Evolutionary conservation across 2,888 invertebrate species (phyloP).

Genomic region (Ennomos quercinarius): DNA sequence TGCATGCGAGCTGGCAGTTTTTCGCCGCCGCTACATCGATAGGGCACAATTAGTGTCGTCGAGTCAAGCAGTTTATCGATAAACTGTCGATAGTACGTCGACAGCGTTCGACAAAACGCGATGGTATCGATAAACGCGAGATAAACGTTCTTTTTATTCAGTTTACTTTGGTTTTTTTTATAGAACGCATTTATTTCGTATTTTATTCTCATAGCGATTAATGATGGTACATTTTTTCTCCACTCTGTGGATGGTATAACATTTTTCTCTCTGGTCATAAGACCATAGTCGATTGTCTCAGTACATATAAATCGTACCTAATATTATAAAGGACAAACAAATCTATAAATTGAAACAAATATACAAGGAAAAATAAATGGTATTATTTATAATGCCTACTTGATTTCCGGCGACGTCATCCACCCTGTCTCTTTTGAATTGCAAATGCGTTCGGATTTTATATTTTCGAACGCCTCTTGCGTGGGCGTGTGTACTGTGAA

Average conservation of each 20-base stretch:
- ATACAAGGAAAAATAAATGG: constrained; percentile 27
- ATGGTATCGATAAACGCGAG: constrained; percentile 62
- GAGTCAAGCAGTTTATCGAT: constrained; percentile 71
- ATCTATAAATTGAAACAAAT: constrained; percentile 19
- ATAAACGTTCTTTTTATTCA: constrained; percentile 32
- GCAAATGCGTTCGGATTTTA: constrained; percentile 73
- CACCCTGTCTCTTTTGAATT: constrained; percentile 53
- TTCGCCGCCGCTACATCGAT: constrained; percentile 59
- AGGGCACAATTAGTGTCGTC: constrained; percentile 79
- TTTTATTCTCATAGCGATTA: background rate
- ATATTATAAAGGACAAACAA: background rate
- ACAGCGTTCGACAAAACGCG: constrained; percentile 74
- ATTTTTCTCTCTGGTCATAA: background rate
- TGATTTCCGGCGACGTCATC: constrained; percentile 78
- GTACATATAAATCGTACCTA: no score
- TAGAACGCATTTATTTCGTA: constrained; percentile 22
- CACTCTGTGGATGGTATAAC: no score
- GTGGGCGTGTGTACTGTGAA: constrained; percentile 54
- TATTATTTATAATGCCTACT: constrained; percentile 39
- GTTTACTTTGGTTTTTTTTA: constrained; percentile 29
- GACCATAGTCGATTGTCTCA: background rate
- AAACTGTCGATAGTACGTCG: constrained; percentile 55
- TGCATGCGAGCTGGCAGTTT: constrained; percentile 62
- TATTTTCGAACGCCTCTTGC: constrained; percentile 66
- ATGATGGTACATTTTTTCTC: no score